Evolutionary conservation across 2,888 invertebrate species (phyloP).

Genomic region (Dasysyrphus tricinctus): DNA sequence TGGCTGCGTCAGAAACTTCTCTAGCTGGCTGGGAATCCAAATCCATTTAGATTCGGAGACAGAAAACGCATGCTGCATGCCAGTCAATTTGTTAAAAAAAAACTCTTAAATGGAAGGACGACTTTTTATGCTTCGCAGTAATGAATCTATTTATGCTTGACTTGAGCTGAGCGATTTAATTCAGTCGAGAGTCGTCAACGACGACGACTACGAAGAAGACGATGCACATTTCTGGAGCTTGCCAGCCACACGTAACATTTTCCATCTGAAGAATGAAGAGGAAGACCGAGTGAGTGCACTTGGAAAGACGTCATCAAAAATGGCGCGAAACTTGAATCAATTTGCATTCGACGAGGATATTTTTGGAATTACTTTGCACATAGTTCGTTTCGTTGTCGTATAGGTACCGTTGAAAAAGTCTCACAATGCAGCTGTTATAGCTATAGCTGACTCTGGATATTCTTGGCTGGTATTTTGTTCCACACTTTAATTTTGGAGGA

Average conservation of each 20-base stretch:
- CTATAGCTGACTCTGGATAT: not conserved
- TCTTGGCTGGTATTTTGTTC: constrained; percentile 48
- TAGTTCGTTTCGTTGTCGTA: not conserved
- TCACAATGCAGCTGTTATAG: constrained; percentile 50
- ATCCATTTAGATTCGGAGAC: constrained; percentile 65
- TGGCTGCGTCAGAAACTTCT: constrained; percentile 7
- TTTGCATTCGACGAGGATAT: constrained; percentile 63
- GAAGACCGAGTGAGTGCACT: not conserved
- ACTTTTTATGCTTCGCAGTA: constrained; percentile 35
- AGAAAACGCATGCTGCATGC: constrained; percentile 59
- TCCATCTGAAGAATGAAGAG: constrained; percentile 8
- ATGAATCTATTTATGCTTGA: constrained; percentile 73
- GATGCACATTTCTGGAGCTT: constrained; percentile 19
- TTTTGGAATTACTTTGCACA: constrained; percentile 43
- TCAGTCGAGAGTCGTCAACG: constrained; percentile 13
- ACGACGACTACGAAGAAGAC: not conserved
- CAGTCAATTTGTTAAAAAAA: constrained; percentile 60
- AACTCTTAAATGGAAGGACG: constrained; percentile 45
- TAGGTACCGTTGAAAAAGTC: constrained; percentile 13
- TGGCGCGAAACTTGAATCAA: constrained; percentile 52
- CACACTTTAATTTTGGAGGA: constrained; percentile 33
- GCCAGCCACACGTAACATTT: constrained; percentile 10
- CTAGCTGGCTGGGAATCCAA: constrained; percentile 25
- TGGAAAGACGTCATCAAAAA: constrained; percentile 13
- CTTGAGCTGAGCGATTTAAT: constrained; percentile 55